These are phyloP conservation scores for Barnardius zonarius DNA, from an alignment of 2,113 vertebrate species.

Conservation along the genomic window DNA sequence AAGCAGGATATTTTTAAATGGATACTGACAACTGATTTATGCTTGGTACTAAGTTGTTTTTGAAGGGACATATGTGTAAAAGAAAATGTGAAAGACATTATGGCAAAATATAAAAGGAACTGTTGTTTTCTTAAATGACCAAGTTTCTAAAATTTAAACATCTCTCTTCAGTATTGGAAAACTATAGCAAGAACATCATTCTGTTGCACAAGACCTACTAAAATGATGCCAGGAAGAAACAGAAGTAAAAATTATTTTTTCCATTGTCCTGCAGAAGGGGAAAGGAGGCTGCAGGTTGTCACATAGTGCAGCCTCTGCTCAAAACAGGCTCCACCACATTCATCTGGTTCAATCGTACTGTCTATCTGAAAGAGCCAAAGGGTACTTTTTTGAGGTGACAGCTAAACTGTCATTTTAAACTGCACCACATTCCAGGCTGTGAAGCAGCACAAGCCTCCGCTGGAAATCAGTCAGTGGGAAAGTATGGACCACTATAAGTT, in stretches of 20 bases:
- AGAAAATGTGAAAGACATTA: neutral
- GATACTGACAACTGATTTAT: neutral
- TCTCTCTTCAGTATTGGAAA: neutral
- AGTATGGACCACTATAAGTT: neutral
- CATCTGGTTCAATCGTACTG: neutral
- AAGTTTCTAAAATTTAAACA: conserved; percentile 20
- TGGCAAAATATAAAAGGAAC: neutral
- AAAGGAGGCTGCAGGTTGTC: neutral
- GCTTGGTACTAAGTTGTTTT: neutral
- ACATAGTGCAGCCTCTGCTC: neutral
- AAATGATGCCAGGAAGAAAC: neutral
- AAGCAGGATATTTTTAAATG: conserved; percentile 27
- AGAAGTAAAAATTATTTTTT: neutral
- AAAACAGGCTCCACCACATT: neutral
- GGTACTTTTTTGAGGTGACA: neutral
- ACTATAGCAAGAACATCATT: neutral
- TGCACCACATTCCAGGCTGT: neutral
- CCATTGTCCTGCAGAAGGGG: neutral
- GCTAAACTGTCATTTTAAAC: neutral
- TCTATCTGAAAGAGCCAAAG: neutral
- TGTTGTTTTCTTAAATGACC: conserved; percentile 3
- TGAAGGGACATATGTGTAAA: neutral
- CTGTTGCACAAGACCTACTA: neutral
- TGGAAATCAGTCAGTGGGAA: neutral
- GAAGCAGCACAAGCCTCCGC: neutral